Evolutionary conservation across 2,113 vertebrate species (phyloP), one percentile per base, ranked within the genome.

Genomic region (Rhabdomys dilectus): DNA sequence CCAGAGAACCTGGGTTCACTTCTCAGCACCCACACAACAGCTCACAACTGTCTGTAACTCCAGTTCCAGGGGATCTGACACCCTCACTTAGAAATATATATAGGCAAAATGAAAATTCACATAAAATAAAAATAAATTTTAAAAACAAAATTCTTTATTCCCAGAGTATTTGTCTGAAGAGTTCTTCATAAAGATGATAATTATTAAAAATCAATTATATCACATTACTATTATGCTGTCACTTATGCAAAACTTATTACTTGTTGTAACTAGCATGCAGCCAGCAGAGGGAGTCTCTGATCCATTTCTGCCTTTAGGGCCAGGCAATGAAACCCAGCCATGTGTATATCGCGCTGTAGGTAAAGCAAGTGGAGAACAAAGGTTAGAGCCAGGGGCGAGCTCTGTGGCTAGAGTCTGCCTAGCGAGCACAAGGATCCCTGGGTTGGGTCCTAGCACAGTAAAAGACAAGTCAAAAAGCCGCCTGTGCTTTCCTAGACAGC

Each of bases 261-360:
- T 72, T 78, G 77, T 34, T 56, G 9, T 81, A 5, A 93, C 11
- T 87, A 78, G 62, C 2, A 77, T n/a, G n/a, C 64, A 73, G 76
- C 91, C 97, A 97, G 93, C 80, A 97, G 95, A 95, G 96, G 95
- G 91, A 94, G 97, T 72, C 34, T 86, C 51, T 58, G 76, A 93
- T 31, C 64, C 92, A 94, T 75, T 93, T 88, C 81, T 91, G 96
- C 36, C 48, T 89, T 81, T 8, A 91, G 31, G 73, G 6, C 12
- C 62, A 91, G 11, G 39, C 85, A 88, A 89, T 48, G n/a, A 60
- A 6, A 66, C 60, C 39, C 56, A 80, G 45, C 31, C 2, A 6
- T 5, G 31, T 15, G 31, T 15, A 6, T 15, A 85, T 76, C 31
- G 3, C 2, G 10, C 58, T 58, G 19, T 68, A 51, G 51, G 19